Conservation (phyloP, 2,888 invertebrate species). For the Lumbricus terrestris region DNA sequence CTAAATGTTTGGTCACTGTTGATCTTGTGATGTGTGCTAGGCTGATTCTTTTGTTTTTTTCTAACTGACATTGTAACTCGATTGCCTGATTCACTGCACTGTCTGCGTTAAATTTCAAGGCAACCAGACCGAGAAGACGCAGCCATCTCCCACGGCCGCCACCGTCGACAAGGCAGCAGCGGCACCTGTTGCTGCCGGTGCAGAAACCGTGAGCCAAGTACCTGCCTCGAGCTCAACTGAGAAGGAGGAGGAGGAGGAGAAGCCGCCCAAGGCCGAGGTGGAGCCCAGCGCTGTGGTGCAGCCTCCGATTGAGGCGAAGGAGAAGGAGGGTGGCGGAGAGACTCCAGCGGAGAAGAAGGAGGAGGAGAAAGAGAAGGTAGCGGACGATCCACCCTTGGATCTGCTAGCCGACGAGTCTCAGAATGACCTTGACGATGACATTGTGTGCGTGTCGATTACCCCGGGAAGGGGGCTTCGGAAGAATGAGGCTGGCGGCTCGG, state of each 20-base stretch:
- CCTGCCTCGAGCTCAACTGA: not conserved
- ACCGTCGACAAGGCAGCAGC: not conserved
- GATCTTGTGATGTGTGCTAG: not conserved
- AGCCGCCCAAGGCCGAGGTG: not conserved
- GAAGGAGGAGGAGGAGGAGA: too few relatives aligned
- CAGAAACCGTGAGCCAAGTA: not conserved
- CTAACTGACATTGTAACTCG: not conserved
- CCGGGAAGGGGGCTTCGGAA: not conserved
- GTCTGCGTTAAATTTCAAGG: conserved; percentile 9
- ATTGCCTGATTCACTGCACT: not conserved
- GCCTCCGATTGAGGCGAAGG: not conserved
- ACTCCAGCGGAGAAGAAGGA: not conserved
- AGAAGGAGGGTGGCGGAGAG: not conserved
- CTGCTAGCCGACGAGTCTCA: conserved; percentile 17
- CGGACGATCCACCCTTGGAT: conserved; percentile 4
- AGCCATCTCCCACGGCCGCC: not conserved
- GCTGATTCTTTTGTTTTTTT: not conserved
- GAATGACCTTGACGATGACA: conserved; percentile 21
- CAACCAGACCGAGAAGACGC: conserved; percentile 6
- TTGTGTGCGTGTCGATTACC: not conserved
- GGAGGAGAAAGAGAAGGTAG: not conserved
- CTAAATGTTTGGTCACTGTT: not conserved
- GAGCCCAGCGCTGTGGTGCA: not conserved
- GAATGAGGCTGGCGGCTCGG: not conserved
- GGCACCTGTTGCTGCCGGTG: not conserved